Base-by-base conservation (phyloP, 1,140 invertebrate genomes). In the Drosophila nigrodunni region DNA sequence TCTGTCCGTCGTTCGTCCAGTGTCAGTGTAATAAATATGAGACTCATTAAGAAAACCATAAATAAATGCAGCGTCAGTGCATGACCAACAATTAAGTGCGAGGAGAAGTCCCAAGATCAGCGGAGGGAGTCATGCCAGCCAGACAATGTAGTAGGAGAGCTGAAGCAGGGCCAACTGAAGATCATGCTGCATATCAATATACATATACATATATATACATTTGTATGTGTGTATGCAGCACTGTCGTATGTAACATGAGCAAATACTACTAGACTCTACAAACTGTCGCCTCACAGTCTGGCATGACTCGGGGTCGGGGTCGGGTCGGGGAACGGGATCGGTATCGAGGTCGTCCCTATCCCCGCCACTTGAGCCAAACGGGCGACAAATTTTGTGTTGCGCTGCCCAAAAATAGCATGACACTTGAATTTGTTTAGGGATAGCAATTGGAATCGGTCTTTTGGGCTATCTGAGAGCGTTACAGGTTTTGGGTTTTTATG, bases 1-100 rank as follows among this genome's bases (percentile, higher is more conserved):
- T 30, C 25, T 6, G 25, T 30, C 25, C 25, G 25, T 30, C 52
- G 81, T 64, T 74, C 65, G 80, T 74, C 74, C 62, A 69, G 67
- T 74, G 71, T 74, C 71, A 60, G 74, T 88, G 86, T 81, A 89
- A 89, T 89, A 89, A 89, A 89, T 89, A 89, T 89, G 85, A 90
- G 80, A 89, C 85, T 89, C 85, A 89, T 89, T 89, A 89, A 90
- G 85, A 89, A 81, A 81, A 89, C 80, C 85, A 89, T 89, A 89
- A 89, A 89, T 90, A 89, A 89, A 90, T 85, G 85, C 85, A 89
- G 62, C 71, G 85, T 89, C 85, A 89, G 85, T 65, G 85, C 85
- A 89, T 90, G 85, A 89, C 86, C 81, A 70, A 81, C 85, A 89
- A 89, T 90, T 89, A 88, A 89, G 80, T 78, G 85, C 75, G 68